Base-by-base conservation (phyloP, 2,888 invertebrate species). In the Rhagophthalmus giganteus region DNA sequence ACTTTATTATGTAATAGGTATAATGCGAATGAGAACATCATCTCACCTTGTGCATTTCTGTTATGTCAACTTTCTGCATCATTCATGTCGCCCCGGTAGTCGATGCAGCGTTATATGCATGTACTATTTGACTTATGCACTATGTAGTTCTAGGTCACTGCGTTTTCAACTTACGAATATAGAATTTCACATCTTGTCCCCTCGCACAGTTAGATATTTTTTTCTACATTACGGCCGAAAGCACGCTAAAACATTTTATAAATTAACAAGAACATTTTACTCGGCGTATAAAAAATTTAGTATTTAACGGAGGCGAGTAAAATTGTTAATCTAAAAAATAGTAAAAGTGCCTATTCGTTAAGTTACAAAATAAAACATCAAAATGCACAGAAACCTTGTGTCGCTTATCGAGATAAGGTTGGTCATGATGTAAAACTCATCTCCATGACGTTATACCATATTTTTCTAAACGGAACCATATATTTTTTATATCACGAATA, bases 401-500 rank as follows among this genome's bases (percentile, higher is more conserved):
- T n/a, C n/a, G n/a, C n/a, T n/a, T n/a, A 38, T 47, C 47, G 15
- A 20, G 47, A 47, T 47, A 47, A 47, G 10, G n/a, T 25, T 39
- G 26, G 39, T 39, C 40, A 39, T 47, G 34, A 47, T 40, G 39
- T 39, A 47, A 30, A 37, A 38, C 38, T 15, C 28, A 37, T 26
- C 31, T 28, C 14, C 25, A 15, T 37, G 37, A 37, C 37, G 31
- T 37, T 35, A 12, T 8, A 35, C 44, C 45, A 27, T 47, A 47
- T 47, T 47, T 46, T 33, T 39, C 27, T 47, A 47, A 47, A 47
- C 47, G 47, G 39, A 45, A 40, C 40, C 45, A 51, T 51, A 51
- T 45, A 51, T 45, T 46, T 51, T 51, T 51, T 45, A 45, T 51
- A 51, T 51, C 51, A 35, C 12, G 34, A 35, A 46, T 40, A 51